phyloP scores from a whole-genome alignment of 2,888 invertebrate genomes.

The Dione vanillae region DNA sequence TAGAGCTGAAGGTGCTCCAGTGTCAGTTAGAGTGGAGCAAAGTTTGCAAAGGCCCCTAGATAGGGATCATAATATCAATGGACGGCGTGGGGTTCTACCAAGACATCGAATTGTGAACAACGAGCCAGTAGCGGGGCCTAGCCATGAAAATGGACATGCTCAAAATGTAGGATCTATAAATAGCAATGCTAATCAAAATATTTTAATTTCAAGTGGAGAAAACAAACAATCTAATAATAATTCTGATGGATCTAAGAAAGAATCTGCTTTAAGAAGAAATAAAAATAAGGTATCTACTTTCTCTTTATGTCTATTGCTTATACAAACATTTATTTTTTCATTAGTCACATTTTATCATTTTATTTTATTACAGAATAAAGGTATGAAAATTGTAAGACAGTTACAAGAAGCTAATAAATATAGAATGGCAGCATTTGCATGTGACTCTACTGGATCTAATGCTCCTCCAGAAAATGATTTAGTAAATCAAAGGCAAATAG shows the following conservation, averaged over 20 bases:
- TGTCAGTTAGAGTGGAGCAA: conserved; percentile 78
- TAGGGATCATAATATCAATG: conserved; percentile 90
- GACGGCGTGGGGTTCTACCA: conserved; percentile 85
- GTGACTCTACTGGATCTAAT: conserved; percentile 67
- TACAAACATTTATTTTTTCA: neutral
- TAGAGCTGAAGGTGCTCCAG: conserved; percentile 74
- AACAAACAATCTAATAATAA: conserved; percentile 55
- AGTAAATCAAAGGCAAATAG: conserved; percentile 78
- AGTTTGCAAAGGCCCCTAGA: conserved; percentile 82
- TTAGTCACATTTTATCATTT: conserved; percentile 10
- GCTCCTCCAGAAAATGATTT: conserved; percentile 75
- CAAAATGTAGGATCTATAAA: conserved; percentile 50
- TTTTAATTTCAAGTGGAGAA: conserved; percentile 60
- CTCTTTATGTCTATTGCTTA: conserved; percentile 16
- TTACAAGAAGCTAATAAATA: conserved; percentile 80
- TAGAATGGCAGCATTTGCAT: conserved; percentile 82
- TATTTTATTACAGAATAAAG: conserved; percentile 70
- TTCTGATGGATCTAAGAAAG: conserved; percentile 66
- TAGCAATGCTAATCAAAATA: conserved; percentile 57
- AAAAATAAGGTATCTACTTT: conserved; percentile 65
- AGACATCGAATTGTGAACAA: conserved; percentile 62
- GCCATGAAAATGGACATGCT: conserved; percentile 61
- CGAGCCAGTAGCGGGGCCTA: conserved; percentile 78
- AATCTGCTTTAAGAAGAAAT: conserved; percentile 67
- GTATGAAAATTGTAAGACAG: conserved; percentile 77